Percentiles rank a stretch among this genome's conserved stretches.
These are phyloP conservation scores for Rhinoderma darwinii DNA, from an alignment of 2,113 vertebrate species.

Conservation along the genomic window DNA sequence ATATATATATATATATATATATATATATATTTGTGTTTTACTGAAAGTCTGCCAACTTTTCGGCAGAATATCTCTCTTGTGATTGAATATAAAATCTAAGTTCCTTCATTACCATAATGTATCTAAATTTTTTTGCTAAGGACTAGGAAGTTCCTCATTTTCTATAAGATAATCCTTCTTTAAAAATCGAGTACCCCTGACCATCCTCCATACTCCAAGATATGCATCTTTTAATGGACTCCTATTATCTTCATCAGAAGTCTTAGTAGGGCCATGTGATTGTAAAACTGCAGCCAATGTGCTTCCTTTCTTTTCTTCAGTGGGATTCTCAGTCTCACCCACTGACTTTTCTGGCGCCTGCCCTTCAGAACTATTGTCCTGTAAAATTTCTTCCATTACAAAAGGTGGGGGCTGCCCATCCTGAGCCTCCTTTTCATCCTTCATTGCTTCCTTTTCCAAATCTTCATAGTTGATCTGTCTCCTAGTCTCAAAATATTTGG, in stretches of 20 bases:
- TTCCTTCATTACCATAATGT: slow-evolving; percentile 2
- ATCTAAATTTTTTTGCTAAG: slow-evolving; percentile 72
- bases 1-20: not conserved
- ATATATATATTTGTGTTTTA: not conserved
- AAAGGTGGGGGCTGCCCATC: slow-evolving; percentile 68
- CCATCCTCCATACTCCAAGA: slow-evolving; percentile 86
- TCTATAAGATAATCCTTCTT: slow-evolving; percentile 91
- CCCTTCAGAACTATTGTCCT: slow-evolving; percentile 62
- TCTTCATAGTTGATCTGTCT: slow-evolving; percentile 88
- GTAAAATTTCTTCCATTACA: slow-evolving; percentile 69
- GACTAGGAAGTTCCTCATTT: slow-evolving; percentile 91
- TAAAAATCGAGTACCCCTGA: slow-evolving; percentile 83
- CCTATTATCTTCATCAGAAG: slow-evolving; percentile 62
- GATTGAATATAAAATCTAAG: slow-evolving; percentile 31
- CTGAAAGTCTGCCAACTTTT: not conserved
- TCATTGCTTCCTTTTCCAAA: slow-evolving; percentile 82
- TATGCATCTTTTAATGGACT: slow-evolving; percentile 81
- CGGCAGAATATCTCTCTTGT: not conserved
- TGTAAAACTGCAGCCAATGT: slow-evolving; percentile 55
- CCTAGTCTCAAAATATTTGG: slow-evolving; percentile 89
- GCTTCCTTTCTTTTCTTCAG: slow-evolving; percentile 45
- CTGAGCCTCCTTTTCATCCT: slow-evolving; percentile 66
- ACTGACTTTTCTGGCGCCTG: slow-evolving; percentile 60
- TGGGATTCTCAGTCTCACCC: slow-evolving; percentile 35
- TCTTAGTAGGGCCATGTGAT: slow-evolving; percentile 59